These are phyloP conservation scores for Urocynchramus pylzowi DNA, from an alignment of 2,113 vertebrate genomes.

Conservation along the genomic window DNA sequence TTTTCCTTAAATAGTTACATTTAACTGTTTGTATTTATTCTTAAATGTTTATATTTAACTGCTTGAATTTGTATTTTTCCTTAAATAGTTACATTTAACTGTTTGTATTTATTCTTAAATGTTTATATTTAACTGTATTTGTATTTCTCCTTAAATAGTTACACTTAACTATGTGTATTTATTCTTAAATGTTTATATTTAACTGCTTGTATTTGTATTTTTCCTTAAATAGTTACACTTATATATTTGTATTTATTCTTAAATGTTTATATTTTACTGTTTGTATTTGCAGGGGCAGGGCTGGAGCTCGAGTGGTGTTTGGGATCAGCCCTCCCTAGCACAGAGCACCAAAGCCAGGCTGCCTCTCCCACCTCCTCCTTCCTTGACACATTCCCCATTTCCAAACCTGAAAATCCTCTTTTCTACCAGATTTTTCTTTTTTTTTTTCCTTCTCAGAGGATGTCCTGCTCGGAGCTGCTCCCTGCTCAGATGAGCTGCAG, in stretches of 20 bases:
- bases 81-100: neutral
- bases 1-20: no score
- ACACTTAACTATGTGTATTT: no score
- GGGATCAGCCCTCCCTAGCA: neutral
- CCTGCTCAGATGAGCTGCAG: neutral
- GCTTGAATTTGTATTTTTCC: neutral
- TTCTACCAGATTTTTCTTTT: neutral
- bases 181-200: no score
- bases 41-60: no score
- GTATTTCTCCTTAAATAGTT: no score
- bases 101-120: neutral
- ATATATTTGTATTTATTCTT: neutral
- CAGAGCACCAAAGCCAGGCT: rapidly evolving
- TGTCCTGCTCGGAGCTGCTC: neutral
- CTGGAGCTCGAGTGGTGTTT: rapidly evolving
- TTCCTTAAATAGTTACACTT: neutral
- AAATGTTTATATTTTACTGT: no score
- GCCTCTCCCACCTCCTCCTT: neutral
- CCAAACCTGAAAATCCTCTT: neutral
- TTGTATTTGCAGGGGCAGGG: neutral
- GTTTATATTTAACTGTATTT: rapidly evolving
- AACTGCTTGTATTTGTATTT: neutral
- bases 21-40: no score
- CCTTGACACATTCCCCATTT: rapidly evolving
- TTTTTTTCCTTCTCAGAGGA: rapidly evolving